These are phyloP conservation scores for Glaucopsyche alexis DNA, from an alignment of 2,888 invertebrate species.

Conservation along the genomic window DNA sequence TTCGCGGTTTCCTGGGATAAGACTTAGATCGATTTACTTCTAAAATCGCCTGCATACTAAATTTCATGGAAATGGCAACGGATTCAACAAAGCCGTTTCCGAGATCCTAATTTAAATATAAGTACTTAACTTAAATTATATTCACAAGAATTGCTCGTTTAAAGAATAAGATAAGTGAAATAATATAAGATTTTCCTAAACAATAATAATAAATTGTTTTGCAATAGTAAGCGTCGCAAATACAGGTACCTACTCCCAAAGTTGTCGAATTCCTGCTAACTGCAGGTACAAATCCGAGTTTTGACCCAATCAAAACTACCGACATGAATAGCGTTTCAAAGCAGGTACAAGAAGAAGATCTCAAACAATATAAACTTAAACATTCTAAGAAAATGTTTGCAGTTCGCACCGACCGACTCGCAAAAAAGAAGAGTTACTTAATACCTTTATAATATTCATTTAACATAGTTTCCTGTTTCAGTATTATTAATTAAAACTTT, in stretches of 20 bases:
- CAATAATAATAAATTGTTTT: background rate
- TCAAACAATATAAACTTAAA: background rate
- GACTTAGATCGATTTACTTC: too few relatives aligned
- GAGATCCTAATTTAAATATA: too few relatives aligned
- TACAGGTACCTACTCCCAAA: background rate
- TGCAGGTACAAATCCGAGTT: background rate
- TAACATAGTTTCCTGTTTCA: background rate
- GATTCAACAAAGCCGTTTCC: too few relatives aligned
- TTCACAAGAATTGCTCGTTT: too few relatives aligned
- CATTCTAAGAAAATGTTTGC: conserved; percentile 5
- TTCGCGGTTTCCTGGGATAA: too few relatives aligned
- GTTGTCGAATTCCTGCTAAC: conserved; percentile 5
- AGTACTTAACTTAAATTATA: too few relatives aligned
- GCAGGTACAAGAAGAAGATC: background rate
- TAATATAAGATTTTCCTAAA: background rate
- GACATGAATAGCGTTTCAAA: background rate
- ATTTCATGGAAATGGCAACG: too few relatives aligned
- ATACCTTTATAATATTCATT: too few relatives aligned
- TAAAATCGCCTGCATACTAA: too few relatives aligned
- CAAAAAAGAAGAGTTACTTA: background rate
- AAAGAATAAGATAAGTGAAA: too few relatives aligned
- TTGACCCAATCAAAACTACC: background rate
- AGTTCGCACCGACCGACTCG: background rate
- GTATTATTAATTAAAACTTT: background rate
- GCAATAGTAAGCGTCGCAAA: background rate